Base-by-base conservation (phyloP, 2,888 invertebrate species). In the Sarcophaga caerulescens region DNA sequence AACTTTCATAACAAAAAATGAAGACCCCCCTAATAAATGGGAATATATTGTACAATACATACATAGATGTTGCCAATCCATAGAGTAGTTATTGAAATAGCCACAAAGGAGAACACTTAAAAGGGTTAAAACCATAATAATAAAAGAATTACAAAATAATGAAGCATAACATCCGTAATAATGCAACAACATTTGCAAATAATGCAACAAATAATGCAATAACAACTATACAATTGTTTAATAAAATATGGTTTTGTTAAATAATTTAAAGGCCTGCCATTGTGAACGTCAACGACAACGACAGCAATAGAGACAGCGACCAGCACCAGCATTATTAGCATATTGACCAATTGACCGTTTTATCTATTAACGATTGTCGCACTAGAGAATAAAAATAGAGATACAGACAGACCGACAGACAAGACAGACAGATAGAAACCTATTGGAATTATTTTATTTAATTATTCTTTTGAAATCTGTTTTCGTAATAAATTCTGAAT, bases 331-430 rank as follows among this genome's bases (percentile, higher is more conserved):
- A 21, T 68, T 35, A 17, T 52, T 25, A 35, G 19, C 76, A 73
- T 63, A 74, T 83, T 78, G 83, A 83, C 78, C 73, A 83, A 78
- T 83, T 83, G 78, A 68, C 73, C 73, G 62, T 78, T 83, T 83
- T 66, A 14, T 63, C 57, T 23, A 57, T 68, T 44, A 21, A 12
- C 4, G 52, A 17, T 35, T 35, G 35, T 10, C 1, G 8, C 35
- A 35, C 8, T 35, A 10, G 35, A 10, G 35, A 10, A 35, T 8
- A 35, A 35, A 71, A 70, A 11, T 19, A 14, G 14, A 17, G 35
- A 65, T 21, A 59, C 47, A 1, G 62, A 44, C 71, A 25, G 11
- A 62, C 47, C 0, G 70, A 44, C 71, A 47, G 11, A 62, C 63
- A 1, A 1, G 62, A 44, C 71, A 1, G 52, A 60, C 78, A 8